Evolutionary conservation across 2,888 invertebrate genomes (phyloP).

Genomic region (Leptura quadrifasciata): DNA sequence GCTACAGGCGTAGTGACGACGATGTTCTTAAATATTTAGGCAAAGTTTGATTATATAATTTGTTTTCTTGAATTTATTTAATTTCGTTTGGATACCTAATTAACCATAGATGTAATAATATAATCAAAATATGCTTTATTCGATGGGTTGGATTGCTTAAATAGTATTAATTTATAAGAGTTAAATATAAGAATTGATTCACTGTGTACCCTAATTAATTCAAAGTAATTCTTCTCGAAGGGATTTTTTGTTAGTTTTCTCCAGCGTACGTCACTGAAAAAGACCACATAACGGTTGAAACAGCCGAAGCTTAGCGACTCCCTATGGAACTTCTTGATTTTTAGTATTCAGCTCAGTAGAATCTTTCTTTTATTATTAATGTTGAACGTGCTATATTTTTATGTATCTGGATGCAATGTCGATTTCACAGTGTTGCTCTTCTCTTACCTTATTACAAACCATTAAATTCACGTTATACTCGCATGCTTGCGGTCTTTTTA

Average conservation of each 20-base stretch:
- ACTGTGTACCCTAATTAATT: constrained; percentile 19
- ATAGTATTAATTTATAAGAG: background rate
- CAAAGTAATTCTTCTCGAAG: constrained; percentile 29
- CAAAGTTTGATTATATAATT: too few relatives aligned
- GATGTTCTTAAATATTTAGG: too few relatives aligned
- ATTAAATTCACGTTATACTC: constrained; percentile 41
- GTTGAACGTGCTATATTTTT: constrained; percentile 68
- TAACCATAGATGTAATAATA: too few relatives aligned
- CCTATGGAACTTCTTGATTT: constrained; percentile 66
- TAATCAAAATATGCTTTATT: too few relatives aligned
- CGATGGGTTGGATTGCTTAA: too few relatives aligned
- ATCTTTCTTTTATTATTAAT: constrained; percentile 69
- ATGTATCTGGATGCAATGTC: constrained; percentile 66
- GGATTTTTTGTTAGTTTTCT: constrained; percentile 47
- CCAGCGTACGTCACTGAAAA: constrained; percentile 52
- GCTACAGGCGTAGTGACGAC: too few relatives aligned
- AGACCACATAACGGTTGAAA: constrained; percentile 60
- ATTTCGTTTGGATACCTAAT: too few relatives aligned
- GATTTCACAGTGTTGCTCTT: constrained; percentile 58
- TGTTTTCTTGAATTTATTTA: too few relatives aligned
- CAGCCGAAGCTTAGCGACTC: constrained; percentile 65
- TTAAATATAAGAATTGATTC: background rate
- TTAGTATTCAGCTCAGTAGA: constrained; percentile 69
- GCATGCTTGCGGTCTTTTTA: constrained; percentile 21
- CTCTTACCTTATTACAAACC: constrained; percentile 53